Evolutionary conservation across 2,113 vertebrate genomes (phyloP), one percentile per base, ranked within the genome.

Genomic region (Percopsis transmontana): DNA sequence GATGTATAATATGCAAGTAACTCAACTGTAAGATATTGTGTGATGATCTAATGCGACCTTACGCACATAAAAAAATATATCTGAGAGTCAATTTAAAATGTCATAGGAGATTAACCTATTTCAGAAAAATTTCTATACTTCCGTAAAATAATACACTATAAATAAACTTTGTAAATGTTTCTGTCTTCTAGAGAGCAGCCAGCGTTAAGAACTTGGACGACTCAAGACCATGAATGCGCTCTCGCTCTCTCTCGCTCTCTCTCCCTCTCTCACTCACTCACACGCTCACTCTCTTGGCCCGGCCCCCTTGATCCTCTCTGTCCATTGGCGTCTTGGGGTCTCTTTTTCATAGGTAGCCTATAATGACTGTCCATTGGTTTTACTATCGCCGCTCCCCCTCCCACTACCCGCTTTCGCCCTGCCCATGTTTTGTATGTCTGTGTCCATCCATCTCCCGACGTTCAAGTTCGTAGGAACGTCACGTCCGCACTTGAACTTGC

Each of bases 401-500:
- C 85, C 86, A 69, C 80, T 57, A 81, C 90, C 91, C 91, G 87
- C 88, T 86, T 91, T 94, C 68, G 94, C 94, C 95, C 95, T 95
- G 94, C 95, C 94, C 93, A 94, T 93, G 94, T 95, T 94, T 93
- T 94, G 88, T 93, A 89, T 93, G 93, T 94, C 94, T 95, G 92
- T 93, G 94, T 95, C 93, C 92, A 95, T 96, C 94, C 94, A 93
- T 94, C 95, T 95, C 95, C 95, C 96, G 95, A 97, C 96, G 97
- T 97, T 97, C 97, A 98, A 98, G 97, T 98, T 98, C 95, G 95
- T 90, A 93, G 94, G 93, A 94, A 96, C 95, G 95, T 97, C 96
- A 97, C 96, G 96, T 97, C 96, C 96, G 95, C 95, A 97, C 96
- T 98, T 98, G 96, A 97, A 97, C 96, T 97, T 97, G 94, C 95